These are phyloP conservation scores for Strongylocentrotus purpuratus DNA, from an alignment of 35 echinoderm and acorn worm species.

Conservation along the genomic window DNA sequence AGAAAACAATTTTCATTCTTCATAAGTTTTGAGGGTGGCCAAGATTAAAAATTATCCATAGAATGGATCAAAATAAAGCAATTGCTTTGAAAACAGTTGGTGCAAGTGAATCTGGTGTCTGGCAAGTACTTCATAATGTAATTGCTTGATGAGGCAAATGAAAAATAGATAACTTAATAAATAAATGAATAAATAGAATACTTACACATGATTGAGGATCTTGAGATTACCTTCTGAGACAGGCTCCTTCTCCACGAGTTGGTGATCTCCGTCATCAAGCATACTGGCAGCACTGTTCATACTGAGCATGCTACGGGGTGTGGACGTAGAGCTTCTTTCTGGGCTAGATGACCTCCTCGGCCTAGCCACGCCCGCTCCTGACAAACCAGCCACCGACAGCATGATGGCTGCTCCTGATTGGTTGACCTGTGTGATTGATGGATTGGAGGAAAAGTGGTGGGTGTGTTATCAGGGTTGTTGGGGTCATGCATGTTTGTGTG, in stretches of 20 bases:
- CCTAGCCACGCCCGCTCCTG: slow-evolving; percentile 60
- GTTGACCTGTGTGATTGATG: neutral
- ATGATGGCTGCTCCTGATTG: neutral
- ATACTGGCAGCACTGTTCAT: slow-evolving; percentile 30
- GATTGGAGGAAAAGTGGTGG: neutral
- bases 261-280: slow-evolving; percentile 30
- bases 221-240: slow-evolving; percentile 53
- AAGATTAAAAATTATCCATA: no score
- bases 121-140: no score
- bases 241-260: slow-evolving; percentile 29
- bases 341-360: neutral
- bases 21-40: no score
- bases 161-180: neutral
- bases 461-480: neutral
- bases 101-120: no score
- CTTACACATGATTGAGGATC: slow-evolving; percentile 40
- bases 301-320: slow-evolving; percentile 60
- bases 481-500: neutral
- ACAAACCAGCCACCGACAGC: slow-evolving; percentile 58
- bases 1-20: no score
- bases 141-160: neutral
- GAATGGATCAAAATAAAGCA: no score
- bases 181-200: neutral
- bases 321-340: slow-evolving; percentile 20
- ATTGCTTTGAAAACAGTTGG: no score